Percentiles rank a stretch among this genome's conserved stretches.
These are phyloP conservation scores for Spongilla lacustris DNA, from an alignment of 37 sponge, comb jelly and placozoan species.

Conservation along the genomic window DNA sequence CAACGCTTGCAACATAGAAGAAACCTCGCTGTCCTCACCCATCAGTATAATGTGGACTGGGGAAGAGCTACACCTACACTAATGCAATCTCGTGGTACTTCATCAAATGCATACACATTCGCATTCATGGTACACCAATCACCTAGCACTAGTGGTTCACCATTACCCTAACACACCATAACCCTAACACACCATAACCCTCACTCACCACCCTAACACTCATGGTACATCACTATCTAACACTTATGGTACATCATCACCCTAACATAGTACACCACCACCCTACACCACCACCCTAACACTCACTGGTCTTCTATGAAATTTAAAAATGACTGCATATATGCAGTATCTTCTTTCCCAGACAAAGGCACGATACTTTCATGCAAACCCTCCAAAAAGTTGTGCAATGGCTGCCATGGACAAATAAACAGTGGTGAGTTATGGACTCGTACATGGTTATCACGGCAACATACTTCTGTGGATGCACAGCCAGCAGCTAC, in stretches of 20 bases:
- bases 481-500: conserved; percentile 16
- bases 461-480: background rate
- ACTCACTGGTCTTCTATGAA: background rate
- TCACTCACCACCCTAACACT: no score
- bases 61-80: background rate
- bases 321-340: background rate
- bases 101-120: no score
- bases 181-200: no score
- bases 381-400: background rate
- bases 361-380: background rate
- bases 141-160: no score
- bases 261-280: no score
- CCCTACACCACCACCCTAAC: no score
- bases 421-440: background rate
- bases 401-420: background rate
- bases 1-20: conserved; percentile 27
- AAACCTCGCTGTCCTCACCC: conserved; percentile 40
- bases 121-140: no score
- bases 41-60: conserved; percentile 41
- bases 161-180: no score
- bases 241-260: no score
- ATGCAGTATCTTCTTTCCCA: background rate
- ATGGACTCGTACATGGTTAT: background rate
- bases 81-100: background rate
- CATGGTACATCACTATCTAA: no score